Evolutionary conservation across 2,888 invertebrate genomes (phyloP).

Genomic region (Eurytoma adleriae): DNA sequence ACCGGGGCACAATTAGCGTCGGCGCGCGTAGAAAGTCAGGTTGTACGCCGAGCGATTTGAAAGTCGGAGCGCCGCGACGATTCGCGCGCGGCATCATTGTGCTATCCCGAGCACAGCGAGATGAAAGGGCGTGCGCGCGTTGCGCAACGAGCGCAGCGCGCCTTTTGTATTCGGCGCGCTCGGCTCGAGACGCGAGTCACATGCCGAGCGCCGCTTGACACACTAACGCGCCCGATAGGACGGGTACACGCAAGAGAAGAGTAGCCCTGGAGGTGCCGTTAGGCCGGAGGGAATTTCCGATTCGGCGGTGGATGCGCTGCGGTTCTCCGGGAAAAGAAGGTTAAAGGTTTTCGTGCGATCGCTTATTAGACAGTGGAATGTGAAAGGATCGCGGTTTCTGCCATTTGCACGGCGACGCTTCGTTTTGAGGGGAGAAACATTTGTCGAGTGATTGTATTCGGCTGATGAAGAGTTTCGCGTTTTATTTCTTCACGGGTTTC

Average conservation of each 20-base stretch:
- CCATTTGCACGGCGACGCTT: not conserved
- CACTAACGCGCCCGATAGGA: constrained; percentile 27
- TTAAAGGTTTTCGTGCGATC: not conserved
- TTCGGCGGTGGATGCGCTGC: not conserved
- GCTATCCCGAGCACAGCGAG: not conserved
- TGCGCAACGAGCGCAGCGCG: not conserved
- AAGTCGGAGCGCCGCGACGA: constrained; percentile 28
- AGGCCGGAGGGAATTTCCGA: constrained; percentile 15
- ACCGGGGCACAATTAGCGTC: too few species aligned
- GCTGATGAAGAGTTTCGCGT: not conserved
- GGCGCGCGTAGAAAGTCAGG: not conserved
- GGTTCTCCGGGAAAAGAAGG: not conserved
- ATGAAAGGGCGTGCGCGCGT: not conserved
- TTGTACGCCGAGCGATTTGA: not conserved
- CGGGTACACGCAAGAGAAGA: not conserved
- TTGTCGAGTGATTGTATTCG: constrained; percentile 7
- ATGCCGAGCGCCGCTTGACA: constrained; percentile 6
- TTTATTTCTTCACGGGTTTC: not conserved
- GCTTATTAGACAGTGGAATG: not conserved
- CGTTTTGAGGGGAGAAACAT: not conserved
- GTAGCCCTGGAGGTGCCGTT: not conserved
- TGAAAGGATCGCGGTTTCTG: not conserved
- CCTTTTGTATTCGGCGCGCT: constrained; percentile 24
- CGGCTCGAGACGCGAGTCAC: not conserved
- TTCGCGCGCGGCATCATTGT: constrained; percentile 19